Conservation (phyloP, 2,888 invertebrate species). For the Macaria notata region DNA sequence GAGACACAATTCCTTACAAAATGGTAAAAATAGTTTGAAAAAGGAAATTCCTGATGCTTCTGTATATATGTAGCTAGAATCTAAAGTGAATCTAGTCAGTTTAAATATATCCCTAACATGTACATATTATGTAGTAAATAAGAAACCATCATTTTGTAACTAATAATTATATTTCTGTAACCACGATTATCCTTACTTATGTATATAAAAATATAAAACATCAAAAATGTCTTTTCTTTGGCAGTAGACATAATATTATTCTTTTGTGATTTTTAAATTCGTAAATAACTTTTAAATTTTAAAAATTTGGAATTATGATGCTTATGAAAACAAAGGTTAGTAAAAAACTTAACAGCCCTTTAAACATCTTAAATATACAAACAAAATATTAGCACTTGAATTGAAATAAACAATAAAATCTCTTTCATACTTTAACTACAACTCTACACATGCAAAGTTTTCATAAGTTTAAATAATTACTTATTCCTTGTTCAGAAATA, state of each 20-base stretch:
- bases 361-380: neutral
- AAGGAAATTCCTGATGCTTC: no score
- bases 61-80: no score
- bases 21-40: no score
- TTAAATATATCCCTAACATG: neutral
- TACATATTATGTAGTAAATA: no score
- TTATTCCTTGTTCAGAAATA: no score
- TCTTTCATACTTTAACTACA: no score
- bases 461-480: no score
- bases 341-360: neutral
- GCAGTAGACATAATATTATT: slow-evolving; percentile 6
- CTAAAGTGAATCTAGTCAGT: slow-evolving; percentile 39
- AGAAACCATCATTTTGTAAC: no score
- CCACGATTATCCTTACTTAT: slow-evolving; percentile 10
- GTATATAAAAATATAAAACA: slow-evolving; percentile 17
- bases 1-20: no score
- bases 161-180: slow-evolving; percentile 17
- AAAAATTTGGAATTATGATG: slow-evolving; percentile 4
- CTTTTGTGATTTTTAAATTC: slow-evolving; percentile 5
- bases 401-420: neutral
- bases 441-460: no score
- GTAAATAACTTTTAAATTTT: slow-evolving; percentile 2
- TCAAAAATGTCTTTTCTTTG: slow-evolving; percentile 25
- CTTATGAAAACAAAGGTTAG: neutral
- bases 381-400: neutral